Base-by-base conservation (phyloP, 2,797 vertebrate species). In the Poeciliopsis presidionis region DNA sequence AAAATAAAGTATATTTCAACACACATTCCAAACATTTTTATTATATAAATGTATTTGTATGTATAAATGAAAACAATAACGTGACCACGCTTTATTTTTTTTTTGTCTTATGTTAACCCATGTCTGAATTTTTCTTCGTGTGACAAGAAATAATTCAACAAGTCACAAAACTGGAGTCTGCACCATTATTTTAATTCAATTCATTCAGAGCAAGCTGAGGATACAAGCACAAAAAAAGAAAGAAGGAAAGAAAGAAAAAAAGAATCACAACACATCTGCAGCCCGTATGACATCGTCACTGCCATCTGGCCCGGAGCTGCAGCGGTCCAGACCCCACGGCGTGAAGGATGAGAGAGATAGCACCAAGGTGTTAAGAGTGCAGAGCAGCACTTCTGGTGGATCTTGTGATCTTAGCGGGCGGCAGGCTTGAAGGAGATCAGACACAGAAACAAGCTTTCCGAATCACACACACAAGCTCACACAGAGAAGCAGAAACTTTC, bases 201-300 rank as follows among this genome's bases (percentile, higher is more conserved):
- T 96, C 93, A 95, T 96, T 96, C 95, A 92, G 93, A 96, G 96
- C 97, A 97, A 97, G 97, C 96, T 94, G 94, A 96, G 93, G 95
- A 95, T 96, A 97, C 96, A 96, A 97, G 95, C 96, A 97, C 96
- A 96, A 96, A 70, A 41, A 61, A 13, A 36, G 0, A 20, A 63
- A 22, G 20, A 63, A 51, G 2, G 22, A 51, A 22, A 2, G 0
- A 96, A 22, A 2, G 0, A 96, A 65, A 9, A 67, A 1, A 36
- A 36, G 14, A 89, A 96, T 95, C 95, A 96, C 89, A 88, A 91
- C 74, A 96, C 86, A 81, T 90, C 95, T 95, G 96, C 95, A 95
- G 95, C 94, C 94, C 93, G 81, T 95, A 96, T 87, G 94, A 96
- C 95, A 86, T 80, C 39, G 69, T 91, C 85, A 81, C 76, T 86